Conservation (phyloP, 1,140 invertebrate species). For the Drosophila sulfurigaster region DNA sequence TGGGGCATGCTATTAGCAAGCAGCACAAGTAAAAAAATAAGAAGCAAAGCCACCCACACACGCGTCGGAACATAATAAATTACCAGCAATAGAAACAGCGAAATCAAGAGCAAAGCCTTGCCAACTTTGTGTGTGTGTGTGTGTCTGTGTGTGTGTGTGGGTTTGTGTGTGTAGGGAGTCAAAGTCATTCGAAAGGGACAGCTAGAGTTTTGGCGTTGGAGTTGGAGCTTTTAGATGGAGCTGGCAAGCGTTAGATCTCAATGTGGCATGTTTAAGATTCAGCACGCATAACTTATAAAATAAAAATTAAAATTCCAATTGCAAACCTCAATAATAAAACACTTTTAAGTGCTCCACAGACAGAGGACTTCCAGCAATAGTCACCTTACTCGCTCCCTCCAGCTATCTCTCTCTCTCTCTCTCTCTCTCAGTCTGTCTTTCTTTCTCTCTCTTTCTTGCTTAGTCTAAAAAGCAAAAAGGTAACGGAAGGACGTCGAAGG, state of each 20-base stretch:
- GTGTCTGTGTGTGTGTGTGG: too few relatives aligned
- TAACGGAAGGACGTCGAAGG: slow-evolving; percentile 13
- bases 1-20: slow-evolving; percentile 68
- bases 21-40: slow-evolving; percentile 37
- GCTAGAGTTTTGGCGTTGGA: not conserved
- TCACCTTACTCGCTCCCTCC: not conserved
- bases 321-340: slow-evolving; percentile 75
- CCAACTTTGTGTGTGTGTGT: slow-evolving; percentile 11
- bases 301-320: slow-evolving; percentile 81
- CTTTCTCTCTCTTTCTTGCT: not conserved
- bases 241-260: slow-evolving; percentile 28
- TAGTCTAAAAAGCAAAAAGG: not conserved
- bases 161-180: not conserved
- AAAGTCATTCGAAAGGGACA: slow-evolving; percentile 20
- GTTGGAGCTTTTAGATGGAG: not conserved
- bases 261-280: slow-evolving; percentile 67
- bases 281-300: slow-evolving; percentile 75
- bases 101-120: slow-evolving; percentile 30
- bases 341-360: slow-evolving; percentile 64
- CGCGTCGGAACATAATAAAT: slow-evolving; percentile 77
- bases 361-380: not conserved
- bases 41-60: slow-evolving; percentile 33
- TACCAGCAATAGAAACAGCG: slow-evolving; percentile 34
- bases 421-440: too few relatives aligned
- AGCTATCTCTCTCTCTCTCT: not conserved